These are phyloP conservation scores for Coptodon bakossiorum DNA, from an alignment of 2,113 vertebrate genomes.

Conservation along the genomic window DNA sequence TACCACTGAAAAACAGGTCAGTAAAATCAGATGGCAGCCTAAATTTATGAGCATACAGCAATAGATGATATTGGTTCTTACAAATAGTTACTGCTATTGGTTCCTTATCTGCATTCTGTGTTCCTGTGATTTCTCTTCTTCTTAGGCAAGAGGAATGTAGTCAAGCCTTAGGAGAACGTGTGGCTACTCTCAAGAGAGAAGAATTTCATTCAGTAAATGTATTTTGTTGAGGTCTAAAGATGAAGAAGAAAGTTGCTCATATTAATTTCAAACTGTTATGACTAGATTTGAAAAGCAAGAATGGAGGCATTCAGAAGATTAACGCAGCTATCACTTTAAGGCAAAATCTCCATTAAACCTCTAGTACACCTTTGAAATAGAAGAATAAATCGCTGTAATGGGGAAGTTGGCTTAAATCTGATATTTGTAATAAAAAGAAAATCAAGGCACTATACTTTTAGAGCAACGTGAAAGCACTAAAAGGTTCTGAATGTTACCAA, in stretches of 20 bases:
- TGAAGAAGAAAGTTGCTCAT: not conserved
- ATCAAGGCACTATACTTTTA: not conserved
- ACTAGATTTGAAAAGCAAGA: conserved; percentile 24
- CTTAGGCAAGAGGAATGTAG: not conserved
- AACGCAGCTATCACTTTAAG: not conserved
- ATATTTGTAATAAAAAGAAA: conserved; percentile 26
- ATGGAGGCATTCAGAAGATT: not conserved
- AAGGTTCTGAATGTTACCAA: conserved; percentile 47
- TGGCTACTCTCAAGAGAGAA: not conserved
- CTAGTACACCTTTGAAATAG: not conserved
- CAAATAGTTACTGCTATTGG: conserved; percentile 16
- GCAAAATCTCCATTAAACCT: not conserved
- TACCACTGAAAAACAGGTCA: conserved; percentile 43
- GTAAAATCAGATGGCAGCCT: conserved; percentile 14
- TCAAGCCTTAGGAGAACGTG: conserved; percentile 7
- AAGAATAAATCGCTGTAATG: conserved; percentile 38
- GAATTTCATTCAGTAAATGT: not conserved
- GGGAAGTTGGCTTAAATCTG: conserved; percentile 2
- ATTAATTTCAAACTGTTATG: conserved; percentile 27
- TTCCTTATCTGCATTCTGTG: not conserved
- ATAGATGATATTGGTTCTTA: conserved; percentile 13
- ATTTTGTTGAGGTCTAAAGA: not conserved
- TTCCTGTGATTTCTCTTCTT: not conserved
- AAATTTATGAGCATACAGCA: conserved; percentile 21
- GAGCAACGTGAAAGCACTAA: conserved; percentile 30